These are phyloP conservation scores for Gymnopithys bicolor DNA, from an alignment of 2,797 vertebrate species.

Conservation along the genomic window DNA sequence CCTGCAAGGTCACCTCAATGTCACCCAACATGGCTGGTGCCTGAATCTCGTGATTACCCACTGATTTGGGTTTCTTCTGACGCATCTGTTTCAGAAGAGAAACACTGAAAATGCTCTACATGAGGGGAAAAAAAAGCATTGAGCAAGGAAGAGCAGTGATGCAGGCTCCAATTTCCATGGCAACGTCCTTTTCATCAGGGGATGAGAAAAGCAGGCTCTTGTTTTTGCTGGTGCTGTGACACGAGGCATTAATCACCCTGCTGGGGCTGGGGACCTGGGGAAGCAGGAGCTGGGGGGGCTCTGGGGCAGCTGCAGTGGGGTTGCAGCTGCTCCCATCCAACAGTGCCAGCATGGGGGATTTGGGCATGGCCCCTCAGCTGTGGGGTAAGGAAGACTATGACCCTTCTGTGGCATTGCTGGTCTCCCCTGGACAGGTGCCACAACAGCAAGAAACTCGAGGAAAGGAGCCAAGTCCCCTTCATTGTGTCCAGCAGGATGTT, in stretches of 20 bases:
- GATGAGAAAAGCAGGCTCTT: conserved; percentile 52
- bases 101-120: not conserved
- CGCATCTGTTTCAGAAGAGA: conserved; percentile 32
- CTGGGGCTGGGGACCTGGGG: not conserved
- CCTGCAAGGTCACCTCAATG: conserved; percentile 44
- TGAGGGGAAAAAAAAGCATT: not conserved
- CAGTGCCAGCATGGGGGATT: rapidly evolving
- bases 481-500: not conserved
- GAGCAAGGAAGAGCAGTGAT: conserved; percentile 17
- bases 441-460: not conserved
- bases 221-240: not conserved
- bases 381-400: not conserved
- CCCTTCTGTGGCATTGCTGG: rapidly evolving
- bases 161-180: conserved; percentile 64
- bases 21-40: not conserved
- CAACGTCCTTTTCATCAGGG: conserved; percentile 53
- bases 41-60: not conserved
- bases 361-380: not conserved
- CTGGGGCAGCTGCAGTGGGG: not conserved
- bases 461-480: not conserved
- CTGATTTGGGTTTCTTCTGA: conserved; percentile 12
- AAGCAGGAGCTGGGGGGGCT: not conserved
- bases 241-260: conserved; percentile 15
- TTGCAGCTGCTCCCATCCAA: not conserved
- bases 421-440: not conserved